A percentile compares a stretch with the other conserved stretches of the same genome.
These are phyloP conservation scores for Helogale parvula DNA, from an alignment of 2,113 vertebrate species.

Conservation along the genomic window DNA sequence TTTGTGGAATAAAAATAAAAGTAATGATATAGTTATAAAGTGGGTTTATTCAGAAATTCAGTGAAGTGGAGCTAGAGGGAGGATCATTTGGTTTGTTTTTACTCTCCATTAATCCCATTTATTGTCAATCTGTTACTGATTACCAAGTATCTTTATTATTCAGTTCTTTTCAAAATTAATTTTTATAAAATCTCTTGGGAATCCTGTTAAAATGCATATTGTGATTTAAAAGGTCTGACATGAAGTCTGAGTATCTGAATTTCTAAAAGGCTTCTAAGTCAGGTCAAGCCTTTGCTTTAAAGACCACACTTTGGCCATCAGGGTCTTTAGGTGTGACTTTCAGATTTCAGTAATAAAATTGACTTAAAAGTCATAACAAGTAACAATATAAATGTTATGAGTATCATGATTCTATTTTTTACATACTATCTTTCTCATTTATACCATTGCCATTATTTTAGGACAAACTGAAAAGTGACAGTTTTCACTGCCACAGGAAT, in stretches of 20 bases:
- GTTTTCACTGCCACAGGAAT: constrained; percentile 62
- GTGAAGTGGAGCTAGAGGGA: background rate
- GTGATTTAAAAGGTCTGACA: background rate
- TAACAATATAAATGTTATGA: background rate
- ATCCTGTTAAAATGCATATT: background rate
- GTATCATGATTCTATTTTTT: background rate
- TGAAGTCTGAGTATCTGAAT: background rate
- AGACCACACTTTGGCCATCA: background rate
- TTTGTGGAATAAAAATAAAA: background rate
- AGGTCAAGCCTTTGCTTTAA: background rate
- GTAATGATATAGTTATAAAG: background rate
- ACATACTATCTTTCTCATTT: background rate
- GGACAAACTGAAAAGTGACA: constrained; percentile 66
- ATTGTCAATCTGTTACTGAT: background rate
- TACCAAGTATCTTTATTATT: background rate
- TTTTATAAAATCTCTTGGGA: background rate
- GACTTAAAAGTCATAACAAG: background rate
- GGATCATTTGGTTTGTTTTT: background rate
- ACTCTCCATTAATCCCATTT: background rate
- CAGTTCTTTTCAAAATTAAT: background rate
- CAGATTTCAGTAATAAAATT: background rate
- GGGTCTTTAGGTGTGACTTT: background rate
- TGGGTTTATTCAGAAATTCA: background rate
- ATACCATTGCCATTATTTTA: constrained; percentile 59
- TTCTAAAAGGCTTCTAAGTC: background rate